Evolutionary conservation across 2,113 vertebrate species (phyloP), one percentile per base, ranked within the genome.

Genomic region (Aegotheles bennettii): DNA sequence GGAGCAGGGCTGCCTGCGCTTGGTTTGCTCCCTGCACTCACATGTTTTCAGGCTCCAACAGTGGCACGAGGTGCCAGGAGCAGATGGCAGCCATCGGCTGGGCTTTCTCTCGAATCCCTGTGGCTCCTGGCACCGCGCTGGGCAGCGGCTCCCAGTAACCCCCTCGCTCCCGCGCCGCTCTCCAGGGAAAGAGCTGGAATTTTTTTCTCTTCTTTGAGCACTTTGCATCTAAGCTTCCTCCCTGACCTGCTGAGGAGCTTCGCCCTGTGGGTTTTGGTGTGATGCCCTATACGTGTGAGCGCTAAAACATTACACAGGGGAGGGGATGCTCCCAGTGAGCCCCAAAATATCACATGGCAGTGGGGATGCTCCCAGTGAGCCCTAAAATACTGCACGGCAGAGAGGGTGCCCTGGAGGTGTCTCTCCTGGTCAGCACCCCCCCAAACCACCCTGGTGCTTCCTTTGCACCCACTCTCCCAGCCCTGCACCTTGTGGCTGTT

Each of bases 71-170:
- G 93, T 92, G 96, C 89, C 74, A 89, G 85, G 75, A 80, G 95
- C 89, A 85, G 91, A 96, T 96, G 97, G 96, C 97, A 97, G 94
- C 97, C 90, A 61, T 77, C 60, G 50, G 89, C 95, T 25, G 56
- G 92, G 91, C 68, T 67, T 71, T 67, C 57, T 57, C 90, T 87
- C 91, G n/a, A 19, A 95, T 80, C 69, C 68, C 89, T 1, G 47
- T 59, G 97, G 95, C 90, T 97, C 65, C 95, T 89, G 96, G 93
- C 84, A 87, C 90, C 82, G 47, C 38, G 74, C 93, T 90, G 95
- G 91, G 94, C 78, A 90, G 77, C 12, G 6, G 82, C 84, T 59
- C 96, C 96, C 35, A 38, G 95, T 95, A 74, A 74, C 68, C 80
- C 94, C 88, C 91, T 94, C 87, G 5, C 87, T 88, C 11, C 93